These are phyloP conservation scores for Parazoanthus darwini DNA, from an alignment of 92 coral and sea anemone species.

Conservation along the genomic window DNA sequence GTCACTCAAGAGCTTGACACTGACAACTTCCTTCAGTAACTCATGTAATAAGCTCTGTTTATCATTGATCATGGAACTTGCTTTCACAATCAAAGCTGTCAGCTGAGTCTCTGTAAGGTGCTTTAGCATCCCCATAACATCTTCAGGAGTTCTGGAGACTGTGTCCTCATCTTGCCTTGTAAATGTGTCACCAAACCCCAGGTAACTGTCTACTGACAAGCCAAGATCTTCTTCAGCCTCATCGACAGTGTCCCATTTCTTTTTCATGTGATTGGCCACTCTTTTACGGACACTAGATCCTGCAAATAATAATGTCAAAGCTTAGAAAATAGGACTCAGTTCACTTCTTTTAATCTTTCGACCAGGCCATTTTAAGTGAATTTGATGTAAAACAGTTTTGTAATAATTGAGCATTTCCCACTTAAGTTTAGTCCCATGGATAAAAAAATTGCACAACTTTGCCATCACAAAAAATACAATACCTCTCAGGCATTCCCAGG, in stretches of 20 bases:
- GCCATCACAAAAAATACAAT: too few species aligned
- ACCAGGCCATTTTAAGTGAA: too few species aligned
- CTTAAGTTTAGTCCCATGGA: too few species aligned
- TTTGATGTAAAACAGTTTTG: too few species aligned
- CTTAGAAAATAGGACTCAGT: not conserved
- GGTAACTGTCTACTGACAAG: not conserved
- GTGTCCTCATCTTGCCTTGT: not conserved
- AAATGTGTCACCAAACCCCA: not conserved
- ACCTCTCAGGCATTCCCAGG: too few species aligned
- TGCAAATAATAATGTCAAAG: not conserved
- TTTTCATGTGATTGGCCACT: not conserved
- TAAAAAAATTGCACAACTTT: not conserved
- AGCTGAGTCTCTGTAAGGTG: not conserved
- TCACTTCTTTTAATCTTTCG: too few species aligned
- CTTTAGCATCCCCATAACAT: not conserved
- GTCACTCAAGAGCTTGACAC: not conserved
- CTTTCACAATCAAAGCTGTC: not conserved
- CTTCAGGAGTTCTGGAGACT: not conserved
- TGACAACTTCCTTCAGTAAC: not conserved
- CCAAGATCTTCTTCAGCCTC: conserved; percentile 16
- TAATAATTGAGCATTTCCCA: too few species aligned
- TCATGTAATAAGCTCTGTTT: not conserved
- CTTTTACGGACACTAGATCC: conserved; percentile 15
- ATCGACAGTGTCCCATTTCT: conserved; percentile 19
- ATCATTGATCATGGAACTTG: not conserved